phyloP scores from a whole-genome alignment of 2,797 vertebrate species.

The Fratercula arctica region DNA sequence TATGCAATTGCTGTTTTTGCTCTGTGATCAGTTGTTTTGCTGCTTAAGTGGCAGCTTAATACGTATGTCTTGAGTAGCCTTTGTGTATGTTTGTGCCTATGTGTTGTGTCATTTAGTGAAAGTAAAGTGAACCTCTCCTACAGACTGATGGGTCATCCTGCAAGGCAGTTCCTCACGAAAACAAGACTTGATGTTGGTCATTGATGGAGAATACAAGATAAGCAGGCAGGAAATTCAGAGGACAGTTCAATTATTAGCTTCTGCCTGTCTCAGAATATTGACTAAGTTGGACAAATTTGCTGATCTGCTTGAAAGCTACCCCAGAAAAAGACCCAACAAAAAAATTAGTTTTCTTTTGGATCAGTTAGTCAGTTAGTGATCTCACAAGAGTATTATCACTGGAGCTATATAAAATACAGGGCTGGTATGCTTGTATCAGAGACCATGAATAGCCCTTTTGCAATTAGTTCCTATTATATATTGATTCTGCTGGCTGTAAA shows the following conservation, averaged over 20 bases:
- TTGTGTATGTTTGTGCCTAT: not conserved
- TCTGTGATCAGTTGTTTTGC: not conserved
- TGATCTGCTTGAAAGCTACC: not conserved
- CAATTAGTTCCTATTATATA: not conserved
- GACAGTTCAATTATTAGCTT: not conserved
- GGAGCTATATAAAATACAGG: not conserved
- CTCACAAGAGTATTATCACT: not conserved
- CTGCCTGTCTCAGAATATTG: not conserved
- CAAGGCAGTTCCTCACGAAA: not conserved
- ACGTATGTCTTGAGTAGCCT: not conserved
- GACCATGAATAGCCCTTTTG: not conserved
- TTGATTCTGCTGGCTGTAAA: not conserved
- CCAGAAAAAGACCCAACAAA: not conserved
- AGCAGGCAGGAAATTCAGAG: not conserved
- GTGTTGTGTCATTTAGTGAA: not conserved
- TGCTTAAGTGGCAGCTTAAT: not conserved
- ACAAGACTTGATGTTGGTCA: not conserved
- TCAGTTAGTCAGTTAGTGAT: not conserved
- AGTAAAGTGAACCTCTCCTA: not conserved
- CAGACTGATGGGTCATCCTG: not conserved
- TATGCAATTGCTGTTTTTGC: not conserved
- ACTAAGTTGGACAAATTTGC: not conserved
- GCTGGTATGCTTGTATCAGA: not conserved
- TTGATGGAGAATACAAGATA: not conserved
- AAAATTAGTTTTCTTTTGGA: not conserved